phyloP scores from a whole-genome alignment of 2,888 invertebrate species.

The Chydorus sphaericus region DNA sequence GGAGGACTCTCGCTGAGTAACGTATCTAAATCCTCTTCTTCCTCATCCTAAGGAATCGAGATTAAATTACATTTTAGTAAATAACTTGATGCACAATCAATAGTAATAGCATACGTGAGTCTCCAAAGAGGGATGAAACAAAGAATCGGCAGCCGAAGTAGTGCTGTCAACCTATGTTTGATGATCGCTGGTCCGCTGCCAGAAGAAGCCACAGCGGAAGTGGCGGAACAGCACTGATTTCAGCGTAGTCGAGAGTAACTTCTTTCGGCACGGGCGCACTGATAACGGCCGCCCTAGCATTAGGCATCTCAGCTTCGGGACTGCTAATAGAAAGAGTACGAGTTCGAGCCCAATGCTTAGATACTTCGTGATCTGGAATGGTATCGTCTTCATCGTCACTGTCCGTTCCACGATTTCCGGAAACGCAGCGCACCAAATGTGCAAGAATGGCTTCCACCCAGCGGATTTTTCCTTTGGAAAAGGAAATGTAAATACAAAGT shows the following conservation, averaged over 20 bases:
- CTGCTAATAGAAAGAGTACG: conserved; percentile 79
- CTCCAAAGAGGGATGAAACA: conserved; percentile 2
- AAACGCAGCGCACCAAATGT: conserved; percentile 60
- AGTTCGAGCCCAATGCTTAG: conserved; percentile 73
- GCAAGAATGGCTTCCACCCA: conserved; percentile 97
- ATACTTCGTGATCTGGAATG: conserved; percentile 30
- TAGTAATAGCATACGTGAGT: not conserved
- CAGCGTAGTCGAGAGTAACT: conserved; percentile 79
- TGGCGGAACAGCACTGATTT: conserved; percentile 94
- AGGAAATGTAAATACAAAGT: not conserved
- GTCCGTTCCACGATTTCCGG: not conserved
- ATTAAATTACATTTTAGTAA: not conserved
- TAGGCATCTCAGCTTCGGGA: conserved; percentile 28
- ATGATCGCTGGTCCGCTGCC: conserved; percentile 56
- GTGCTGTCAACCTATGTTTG: not conserved
- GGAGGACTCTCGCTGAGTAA: conserved; percentile 9
- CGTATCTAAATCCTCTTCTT: conserved; percentile 7
- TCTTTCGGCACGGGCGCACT: conserved; percentile 52
- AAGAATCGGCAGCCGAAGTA: conserved; percentile 1
- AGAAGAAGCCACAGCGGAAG: conserved; percentile 90
- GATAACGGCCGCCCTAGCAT: not conserved
- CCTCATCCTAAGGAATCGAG: not conserved
- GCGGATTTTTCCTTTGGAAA: conserved; percentile 51
- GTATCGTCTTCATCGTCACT: conserved; percentile 43
- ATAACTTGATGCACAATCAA: not conserved